Evolutionary conservation across 2,113 vertebrate genomes (phyloP), one percentile per base, ranked within the genome.

Genomic region (Dascyllus trimaculatus): DNA sequence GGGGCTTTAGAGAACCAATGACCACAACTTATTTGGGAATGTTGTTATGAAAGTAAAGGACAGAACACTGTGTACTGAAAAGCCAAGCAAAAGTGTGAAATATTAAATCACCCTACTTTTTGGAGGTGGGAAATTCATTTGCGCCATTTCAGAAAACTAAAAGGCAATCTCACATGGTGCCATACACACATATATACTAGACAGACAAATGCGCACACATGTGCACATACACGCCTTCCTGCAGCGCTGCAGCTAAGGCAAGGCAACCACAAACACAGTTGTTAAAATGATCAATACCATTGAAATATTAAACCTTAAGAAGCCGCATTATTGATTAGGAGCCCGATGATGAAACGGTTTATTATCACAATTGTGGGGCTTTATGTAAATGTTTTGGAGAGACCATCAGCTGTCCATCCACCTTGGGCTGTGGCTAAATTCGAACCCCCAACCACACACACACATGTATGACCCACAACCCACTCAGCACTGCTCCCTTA

Each of bases 341-440:
- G 95, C 93, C 95, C 94, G 93, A 97, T 97, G 97, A 97, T 98
- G 96, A 97, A 98, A 96, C 92, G 94, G 96, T 98, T 99, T 97
- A 97, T 97, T 96, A 96, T 96, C 89, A 92, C 91, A 90, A 92
- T 93, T 91, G 89, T 88, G 67, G 70, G 77, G 87, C 84, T 93
- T 87, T 87, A 90, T 92, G 90, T 90, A 91, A 93, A 93, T 88
- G 81, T 90, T 92, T 81, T 64, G 45, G 78, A 87, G 40, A 89
- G 79, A 75, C 83, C 84, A 71, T 78, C 70, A 79, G 71, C 61
- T 72, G 71, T 73, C 60, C 72, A 13, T 80, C 61, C 21, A 71
- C 57, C 8, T 61, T 63, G 32, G 53, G 65, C 68, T 85, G 63
- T 45, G 48, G 80, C 64, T 68, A 66, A 68, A 80, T 52, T 45